Evolutionary conservation across 2,888 invertebrate species (phyloP).

Genomic region (Campoplex nolae): DNA sequence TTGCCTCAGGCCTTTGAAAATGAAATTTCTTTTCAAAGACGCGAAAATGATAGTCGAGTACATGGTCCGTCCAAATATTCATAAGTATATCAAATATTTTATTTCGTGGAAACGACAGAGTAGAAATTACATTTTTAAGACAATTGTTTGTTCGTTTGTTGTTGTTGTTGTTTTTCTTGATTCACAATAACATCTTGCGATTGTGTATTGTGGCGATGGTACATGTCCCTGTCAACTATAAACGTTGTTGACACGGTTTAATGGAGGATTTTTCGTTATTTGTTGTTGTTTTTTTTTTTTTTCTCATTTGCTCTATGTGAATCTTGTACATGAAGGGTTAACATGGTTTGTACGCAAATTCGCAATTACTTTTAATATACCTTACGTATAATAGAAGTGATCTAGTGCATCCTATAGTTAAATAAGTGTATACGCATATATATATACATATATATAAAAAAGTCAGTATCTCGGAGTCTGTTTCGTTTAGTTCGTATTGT

Average conservation of each 20-base stretch:
- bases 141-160: conserved; percentile 17
- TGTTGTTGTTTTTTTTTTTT: background rate
- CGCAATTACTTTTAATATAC: conserved; percentile 57
- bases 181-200: conserved; percentile 28
- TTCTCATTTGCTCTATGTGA: conserved; percentile 16
- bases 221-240: conserved; percentile 6
- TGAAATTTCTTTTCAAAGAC: no score
- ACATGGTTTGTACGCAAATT: conserved; percentile 62
- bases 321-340: conserved; percentile 48
- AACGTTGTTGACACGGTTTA: background rate
- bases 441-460: conserved; percentile 60
- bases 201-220: background rate
- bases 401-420: conserved; percentile 56
- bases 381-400: conserved; percentile 56
- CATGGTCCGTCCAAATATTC: background rate
- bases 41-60: background rate
- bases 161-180: background rate
- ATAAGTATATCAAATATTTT: conserved; percentile 39
- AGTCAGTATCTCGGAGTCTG: conserved; percentile 39
- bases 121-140: conserved; percentile 38
- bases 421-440: conserved; percentile 58
- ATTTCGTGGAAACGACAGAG: conserved; percentile 42
- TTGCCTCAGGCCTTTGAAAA: no score
- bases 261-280: conserved; percentile 1
- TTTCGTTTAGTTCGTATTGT: background rate